Evolutionary conservation across 2,113 vertebrate species (phyloP), one percentile per base, ranked within the genome.

Genomic region (Lepus timidus): DNA sequence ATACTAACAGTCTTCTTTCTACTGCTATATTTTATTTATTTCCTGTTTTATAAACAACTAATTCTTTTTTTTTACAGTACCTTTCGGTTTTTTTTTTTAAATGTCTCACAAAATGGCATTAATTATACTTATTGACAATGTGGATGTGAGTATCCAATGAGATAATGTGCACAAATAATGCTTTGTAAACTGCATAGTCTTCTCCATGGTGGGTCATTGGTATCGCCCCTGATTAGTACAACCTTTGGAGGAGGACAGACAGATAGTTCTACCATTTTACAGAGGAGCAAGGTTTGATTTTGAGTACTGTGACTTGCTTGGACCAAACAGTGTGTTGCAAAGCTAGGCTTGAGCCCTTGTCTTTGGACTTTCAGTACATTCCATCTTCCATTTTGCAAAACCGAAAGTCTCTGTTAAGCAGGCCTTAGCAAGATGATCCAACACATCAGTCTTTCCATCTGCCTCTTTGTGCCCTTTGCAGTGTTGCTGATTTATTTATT

Each of bases 101-200:
- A 95, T 74, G 65, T 52, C 22, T 94, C 36, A 64, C 29, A 88
- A 85, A 92, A 90, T 70, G 17, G 6, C n/a, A 85, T 51, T 79
- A 85, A 95, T 68, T 92, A 68, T 9, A 51, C 33, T 76, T 92
- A 67, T 61, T 89, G 83, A 49, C 70, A 71, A 85, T 16, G n/a
- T 55, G 31, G 80, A 88, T 71, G 23, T 22, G 27, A 68, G 17
- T 10, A 81, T 64, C 65, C 51, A 12, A 39, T 36, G 58, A 95
- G 67, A 90, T 61, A 33, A 83, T 65, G 4, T 17, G 65, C 74
- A 39, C 1, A 13, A 94, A 88, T 64, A 55, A 70, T 74, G 70
- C 39, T 78, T 39, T 79, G 85, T 71, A 90, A 83, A 88, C 65
- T 79, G 67, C 29, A 76, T n/a, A 83, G 64, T 68, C 55, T 29